phyloP scores from a whole-genome alignment of 2,113 vertebrate genomes.

The Philantomba maxwellii region DNA sequence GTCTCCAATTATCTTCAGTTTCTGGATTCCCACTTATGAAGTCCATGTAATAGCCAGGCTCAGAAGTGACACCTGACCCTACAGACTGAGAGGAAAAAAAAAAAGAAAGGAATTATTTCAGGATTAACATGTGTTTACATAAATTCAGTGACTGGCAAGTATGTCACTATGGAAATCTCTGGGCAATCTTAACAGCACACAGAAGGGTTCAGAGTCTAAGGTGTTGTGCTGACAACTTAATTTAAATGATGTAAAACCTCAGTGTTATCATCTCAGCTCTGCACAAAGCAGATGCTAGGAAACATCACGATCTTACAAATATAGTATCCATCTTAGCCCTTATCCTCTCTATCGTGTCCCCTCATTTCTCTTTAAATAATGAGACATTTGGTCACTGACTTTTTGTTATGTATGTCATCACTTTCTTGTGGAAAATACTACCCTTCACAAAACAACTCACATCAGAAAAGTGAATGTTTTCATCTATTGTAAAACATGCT shows the following conservation, averaged over 20 bases:
- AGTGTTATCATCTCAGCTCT: background rate
- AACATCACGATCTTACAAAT: constrained; percentile 25
- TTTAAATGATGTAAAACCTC: constrained; percentile 54
- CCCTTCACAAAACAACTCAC: constrained; percentile 11
- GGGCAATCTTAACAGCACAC: background rate
- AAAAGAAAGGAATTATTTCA: background rate
- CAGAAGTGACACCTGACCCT: background rate
- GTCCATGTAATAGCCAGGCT: background rate
- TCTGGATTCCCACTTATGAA: background rate
- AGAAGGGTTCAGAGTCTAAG: background rate
- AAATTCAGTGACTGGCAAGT: constrained; percentile 2
- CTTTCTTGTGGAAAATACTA: constrained; percentile 13
- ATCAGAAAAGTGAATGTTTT: constrained; percentile 39
- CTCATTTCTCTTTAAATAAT: constrained; percentile 44
- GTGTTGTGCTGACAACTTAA: constrained; percentile 37
- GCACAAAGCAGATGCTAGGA: background rate
- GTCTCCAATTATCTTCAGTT: background rate
- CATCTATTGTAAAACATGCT: background rate
- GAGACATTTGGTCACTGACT: constrained; percentile 16
- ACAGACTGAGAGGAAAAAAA: background rate
- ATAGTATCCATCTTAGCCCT: background rate
- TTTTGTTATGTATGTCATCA: constrained; percentile 26
- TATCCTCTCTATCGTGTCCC: background rate
- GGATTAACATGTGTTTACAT: background rate
- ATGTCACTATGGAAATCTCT: constrained; percentile 32